Evolutionary conservation across 2,113 vertebrate genomes (phyloP), one percentile per base, ranked within the genome.

Genomic region (Meleagris gallopavo): DNA sequence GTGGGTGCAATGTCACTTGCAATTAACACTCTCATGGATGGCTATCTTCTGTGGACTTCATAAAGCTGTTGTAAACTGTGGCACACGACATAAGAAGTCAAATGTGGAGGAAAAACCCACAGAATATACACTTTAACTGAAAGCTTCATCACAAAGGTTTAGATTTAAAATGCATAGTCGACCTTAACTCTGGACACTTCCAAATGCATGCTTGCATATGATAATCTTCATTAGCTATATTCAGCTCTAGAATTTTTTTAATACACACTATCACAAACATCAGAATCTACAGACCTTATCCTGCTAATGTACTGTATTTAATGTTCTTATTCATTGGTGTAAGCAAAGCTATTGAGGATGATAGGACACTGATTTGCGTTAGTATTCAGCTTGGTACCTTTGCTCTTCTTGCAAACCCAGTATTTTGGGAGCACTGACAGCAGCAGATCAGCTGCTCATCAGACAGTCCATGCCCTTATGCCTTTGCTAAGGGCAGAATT

Each of bases 281-380:
- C 34, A 13, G 8, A 38, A 65, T n/a, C n/a, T 61, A 30, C 12
- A 52, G 50, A 36, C 19, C 55, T 83, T 62, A 58, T 45, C 67
- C 45, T 91, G 45, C 24, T 62, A 8, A 50, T 4, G 58, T 36
- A 18, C 0, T 1, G 41, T 81, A 29, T 25, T 0, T 0, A n/a
- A 67, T 50, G 16, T 32, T 9, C 70, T 58, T 80, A 21, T 69
- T 86, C 75, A 34, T 24, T 46, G 12, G 32, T 25, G 41, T 38
- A 71, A 74, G 16, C 38, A 86, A 93, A 72, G 41, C 4, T 48
- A 50, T 66, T 10, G 24, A 70, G 83, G 13, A 16, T 79, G 54
- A 61, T 15, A 43, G 78, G 61, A 84, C 11, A 3, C 13, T 46
- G 43, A 86, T 65, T 90, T 79, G 50, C 0, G 1, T 27, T 21